These are phyloP conservation scores for Drosophila prostipennis DNA, from an alignment of 2,888 invertebrate genomes.

Conservation along the genomic window DNA sequence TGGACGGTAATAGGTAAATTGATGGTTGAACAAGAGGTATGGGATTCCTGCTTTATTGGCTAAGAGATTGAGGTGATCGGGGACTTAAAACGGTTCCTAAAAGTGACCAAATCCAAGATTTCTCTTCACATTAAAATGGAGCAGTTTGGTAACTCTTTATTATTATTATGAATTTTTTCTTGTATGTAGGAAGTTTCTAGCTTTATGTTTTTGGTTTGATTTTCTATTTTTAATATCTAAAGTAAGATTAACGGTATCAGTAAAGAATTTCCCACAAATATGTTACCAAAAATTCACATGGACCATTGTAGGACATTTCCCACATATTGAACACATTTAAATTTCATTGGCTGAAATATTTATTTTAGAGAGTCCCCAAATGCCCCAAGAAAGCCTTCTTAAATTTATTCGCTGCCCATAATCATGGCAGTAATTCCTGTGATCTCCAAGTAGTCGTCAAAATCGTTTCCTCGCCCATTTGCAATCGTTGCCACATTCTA, in stretches of 20 bases:
- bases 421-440: slow-evolving; percentile 27
- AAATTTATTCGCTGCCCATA: slow-evolving; percentile 13
- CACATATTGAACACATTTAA: neutral
- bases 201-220: too few species aligned
- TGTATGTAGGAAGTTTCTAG: neutral
- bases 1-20: slow-evolving; percentile 17
- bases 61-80: slow-evolving; percentile 1
- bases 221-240: too few species aligned
- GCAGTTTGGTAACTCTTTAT: neutral
- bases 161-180: neutral
- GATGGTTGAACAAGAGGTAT: slow-evolving; percentile 9
- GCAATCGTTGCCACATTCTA: slow-evolving; percentile 48
- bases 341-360: neutral
- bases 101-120: neutral
- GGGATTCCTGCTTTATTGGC: neutral
- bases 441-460: slow-evolving; percentile 9
- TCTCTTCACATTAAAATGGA: neutral
- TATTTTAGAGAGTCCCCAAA: neutral
- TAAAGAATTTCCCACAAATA: too few species aligned
- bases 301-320: neutral
- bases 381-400: neutral
- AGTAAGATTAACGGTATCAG: too few species aligned
- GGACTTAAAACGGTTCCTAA: neutral
- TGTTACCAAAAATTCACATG: too few species aligned
- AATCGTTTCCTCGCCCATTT: slow-evolving; percentile 13